phyloP scores from a whole-genome alignment of 2,888 invertebrate species.

The Lamellibrachia columna region DNA sequence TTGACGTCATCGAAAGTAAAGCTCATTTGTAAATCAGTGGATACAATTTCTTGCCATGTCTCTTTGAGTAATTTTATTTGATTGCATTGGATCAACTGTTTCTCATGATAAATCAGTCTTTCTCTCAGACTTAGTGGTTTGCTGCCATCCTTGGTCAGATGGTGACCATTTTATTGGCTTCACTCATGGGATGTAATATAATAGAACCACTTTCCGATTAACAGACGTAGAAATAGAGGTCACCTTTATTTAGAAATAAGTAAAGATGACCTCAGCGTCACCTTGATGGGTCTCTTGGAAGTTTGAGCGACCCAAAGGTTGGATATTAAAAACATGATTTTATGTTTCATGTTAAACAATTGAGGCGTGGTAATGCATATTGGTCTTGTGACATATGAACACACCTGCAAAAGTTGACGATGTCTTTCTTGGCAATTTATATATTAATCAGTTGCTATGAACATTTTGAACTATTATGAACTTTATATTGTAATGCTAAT shows the following conservation, averaged over 20 bases:
- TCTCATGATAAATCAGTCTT: not conserved
- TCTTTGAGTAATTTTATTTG: not conserved
- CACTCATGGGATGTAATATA: not conserved
- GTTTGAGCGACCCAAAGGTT: not conserved
- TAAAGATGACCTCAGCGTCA: too few relatives aligned
- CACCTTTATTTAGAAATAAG: not conserved
- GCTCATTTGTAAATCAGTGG: slow-evolving; percentile 9
- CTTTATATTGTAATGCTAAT: too few relatives aligned
- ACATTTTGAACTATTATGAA: too few relatives aligned
- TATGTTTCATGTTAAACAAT: not conserved
- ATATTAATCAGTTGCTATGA: too few relatives aligned
- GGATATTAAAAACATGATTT: not conserved
- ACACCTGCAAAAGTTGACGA: too few relatives aligned
- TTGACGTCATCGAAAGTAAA: not conserved
- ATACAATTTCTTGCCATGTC: not conserved
- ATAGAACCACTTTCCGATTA: not conserved
- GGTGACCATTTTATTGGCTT: not conserved
- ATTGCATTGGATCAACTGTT: not conserved
- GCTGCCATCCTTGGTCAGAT: not conserved
- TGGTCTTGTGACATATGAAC: too few relatives aligned
- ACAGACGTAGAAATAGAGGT: not conserved
- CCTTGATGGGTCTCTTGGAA: not conserved
- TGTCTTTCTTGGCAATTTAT: too few relatives aligned
- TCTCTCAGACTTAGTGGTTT: not conserved
- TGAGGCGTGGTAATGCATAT: too few relatives aligned